Evolutionary conservation across 2,113 vertebrate genomes (phyloP), one percentile per base, ranked within the genome.

Genomic region (Megaleporinus macrocephalus): DNA sequence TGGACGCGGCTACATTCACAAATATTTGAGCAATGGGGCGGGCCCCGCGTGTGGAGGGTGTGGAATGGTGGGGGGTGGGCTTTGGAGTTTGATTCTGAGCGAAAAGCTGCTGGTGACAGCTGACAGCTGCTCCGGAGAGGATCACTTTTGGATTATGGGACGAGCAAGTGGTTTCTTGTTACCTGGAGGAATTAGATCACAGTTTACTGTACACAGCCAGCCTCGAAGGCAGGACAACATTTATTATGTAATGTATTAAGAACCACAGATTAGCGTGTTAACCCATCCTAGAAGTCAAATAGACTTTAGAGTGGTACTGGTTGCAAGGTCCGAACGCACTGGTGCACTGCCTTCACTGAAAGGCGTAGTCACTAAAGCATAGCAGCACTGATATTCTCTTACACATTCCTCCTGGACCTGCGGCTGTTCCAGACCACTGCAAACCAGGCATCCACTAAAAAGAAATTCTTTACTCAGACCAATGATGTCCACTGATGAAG

Each of bases 21-120:
- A 87, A 85, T 84, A 87, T 89, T 80, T 84, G 51, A 86, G 79
- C 71, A 78, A 87, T 87, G 84, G 66, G 76, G 49, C 14, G 41
- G 15, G 79, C n/a, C 36, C 44, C 72, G 27, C 61, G 62, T 78
- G 71, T 41, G 27, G n/a, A 33, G 73, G 85, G 85, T 80, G 80
- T 73, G 79, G 78, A 80, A 69, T 4, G 12, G 63, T 6, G 12
- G 73, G 75, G 78, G 70, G 53, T 62, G 76, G 53, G 7, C 15
- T 51, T n/a, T 30, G n/a, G 63, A 82, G 73, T 30, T 44, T 47
- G 61, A 72, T 55, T 83, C 83, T 75, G 49, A 59, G 69, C 76
- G 53, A 57, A 78, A 49, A 26, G 57, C 79, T 84, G 76, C 59
- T 36, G 79, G 47, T 83, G 83, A 84, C 86, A 88, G 84, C 84